Evolutionary conservation across 2,797 vertebrate species (phyloP).

Genomic region (Oreochromis mossambicus): DNA sequence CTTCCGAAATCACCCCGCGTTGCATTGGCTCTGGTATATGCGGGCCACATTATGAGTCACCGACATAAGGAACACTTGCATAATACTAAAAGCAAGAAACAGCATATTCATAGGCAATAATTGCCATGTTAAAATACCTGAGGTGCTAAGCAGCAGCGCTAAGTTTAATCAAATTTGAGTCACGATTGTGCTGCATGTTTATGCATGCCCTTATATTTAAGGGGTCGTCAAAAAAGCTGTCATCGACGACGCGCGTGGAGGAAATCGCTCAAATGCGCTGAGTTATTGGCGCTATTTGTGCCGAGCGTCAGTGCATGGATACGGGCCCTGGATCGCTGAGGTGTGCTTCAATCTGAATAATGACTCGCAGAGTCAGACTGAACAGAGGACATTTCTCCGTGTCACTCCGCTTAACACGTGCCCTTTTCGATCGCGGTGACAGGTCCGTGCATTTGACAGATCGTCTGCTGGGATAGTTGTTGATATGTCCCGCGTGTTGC

Average conservation of each 20-base stretch:
- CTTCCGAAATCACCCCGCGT: neutral
- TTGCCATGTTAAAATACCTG: neutral
- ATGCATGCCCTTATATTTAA: conserved; percentile 27
- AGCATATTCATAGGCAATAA: neutral
- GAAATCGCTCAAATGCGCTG: conserved; percentile 33
- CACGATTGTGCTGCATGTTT: conserved; percentile 20
- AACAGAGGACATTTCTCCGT: conserved; percentile 42
- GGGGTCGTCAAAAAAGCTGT: conserved; percentile 50
- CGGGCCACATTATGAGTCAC: neutral
- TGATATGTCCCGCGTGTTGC: neutral
- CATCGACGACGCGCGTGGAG: conserved; percentile 18
- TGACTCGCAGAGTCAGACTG: conserved; percentile 47
- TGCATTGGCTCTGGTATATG: neutral
- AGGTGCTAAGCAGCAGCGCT: neutral
- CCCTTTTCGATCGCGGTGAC: conserved; percentile 35
- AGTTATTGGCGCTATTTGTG: conserved; percentile 53
- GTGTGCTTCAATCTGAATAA: conserved; percentile 62
- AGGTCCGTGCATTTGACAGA: conserved; percentile 10
- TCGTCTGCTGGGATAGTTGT: neutral
- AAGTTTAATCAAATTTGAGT: conserved; percentile 11
- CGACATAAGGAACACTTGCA: neutral
- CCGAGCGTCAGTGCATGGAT: conserved; percentile 28
- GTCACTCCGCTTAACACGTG: conserved; percentile 50
- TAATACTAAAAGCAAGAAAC: neutral
- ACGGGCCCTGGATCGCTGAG: conserved; percentile 36